Percentiles rank a stretch among this genome's conserved stretches.
Evolutionary conservation across 2,113 vertebrate genomes (phyloP).

Genomic region (Coracopsis vasa): DNA sequence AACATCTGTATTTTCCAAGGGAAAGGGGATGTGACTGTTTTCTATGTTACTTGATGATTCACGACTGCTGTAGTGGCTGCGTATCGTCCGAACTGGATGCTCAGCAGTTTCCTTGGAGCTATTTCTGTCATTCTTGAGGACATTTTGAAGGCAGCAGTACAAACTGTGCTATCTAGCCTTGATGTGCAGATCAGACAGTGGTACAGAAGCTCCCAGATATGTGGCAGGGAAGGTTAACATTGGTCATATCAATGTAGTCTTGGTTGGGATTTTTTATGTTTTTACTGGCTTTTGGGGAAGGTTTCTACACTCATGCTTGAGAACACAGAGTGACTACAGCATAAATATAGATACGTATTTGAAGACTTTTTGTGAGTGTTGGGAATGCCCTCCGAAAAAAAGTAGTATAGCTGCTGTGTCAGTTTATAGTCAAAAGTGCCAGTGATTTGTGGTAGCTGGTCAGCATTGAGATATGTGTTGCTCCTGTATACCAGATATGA

Average conservation of each 20-base stretch:
- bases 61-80: accelerated
- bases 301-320: accelerated
- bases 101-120: not conserved
- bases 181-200: not conserved
- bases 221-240: not conserved
- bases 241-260: not conserved
- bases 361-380: not conserved
- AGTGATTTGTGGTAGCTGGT: not conserved
- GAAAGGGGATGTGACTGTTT: not conserved
- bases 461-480: accelerated
- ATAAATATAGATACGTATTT: not conserved
- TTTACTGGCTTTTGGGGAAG: not conserved
- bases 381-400: not conserved
- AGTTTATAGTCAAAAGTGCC: not conserved
- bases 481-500: not conserved
- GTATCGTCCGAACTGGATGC: accelerated
- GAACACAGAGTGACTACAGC: not conserved
- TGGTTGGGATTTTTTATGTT: not conserved
- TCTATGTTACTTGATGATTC: accelerated
- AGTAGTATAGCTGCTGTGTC: not conserved
- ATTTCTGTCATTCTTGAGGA: not conserved
- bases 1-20: not conserved
- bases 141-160: not conserved
- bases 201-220: not conserved
- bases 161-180: not conserved